phyloP scores from a whole-genome alignment of 2,888 invertebrate genomes.

The Pinctada fucata region DNA sequence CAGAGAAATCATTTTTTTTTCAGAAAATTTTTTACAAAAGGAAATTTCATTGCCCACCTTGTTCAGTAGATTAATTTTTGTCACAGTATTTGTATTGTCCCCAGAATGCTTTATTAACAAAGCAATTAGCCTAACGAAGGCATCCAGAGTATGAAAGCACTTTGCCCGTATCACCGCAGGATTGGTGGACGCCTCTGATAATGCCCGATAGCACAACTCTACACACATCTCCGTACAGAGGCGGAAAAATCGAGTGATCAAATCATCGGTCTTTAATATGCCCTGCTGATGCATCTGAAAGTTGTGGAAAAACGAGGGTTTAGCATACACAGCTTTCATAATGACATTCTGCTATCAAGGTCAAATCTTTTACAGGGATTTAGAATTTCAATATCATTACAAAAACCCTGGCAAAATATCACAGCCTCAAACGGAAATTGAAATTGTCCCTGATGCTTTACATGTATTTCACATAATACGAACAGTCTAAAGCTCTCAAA shows the following conservation, averaged over 20 bases:
- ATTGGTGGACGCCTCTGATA: conserved; percentile 83
- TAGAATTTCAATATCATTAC: neutral
- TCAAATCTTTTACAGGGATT: neutral
- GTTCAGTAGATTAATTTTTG: conserved; percentile 96
- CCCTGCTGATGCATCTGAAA: conserved; percentile 94
- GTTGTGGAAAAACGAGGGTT: too few species aligned
- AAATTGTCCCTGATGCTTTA: too few species aligned
- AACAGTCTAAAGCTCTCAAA: too few species aligned
- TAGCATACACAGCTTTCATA: neutral
- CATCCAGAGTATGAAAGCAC: conserved; percentile 96
- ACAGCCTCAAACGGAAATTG: too few species aligned
- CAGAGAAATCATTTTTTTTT: too few species aligned
- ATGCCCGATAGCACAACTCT: conserved; percentile 91
- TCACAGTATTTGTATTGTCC: conserved; percentile 87
- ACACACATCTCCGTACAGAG: conserved; percentile 97
- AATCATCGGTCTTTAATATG: conserved; percentile 96
- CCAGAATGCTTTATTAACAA: conserved; percentile 88
- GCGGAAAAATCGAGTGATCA: conserved; percentile 97
- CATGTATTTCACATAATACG: too few species aligned
- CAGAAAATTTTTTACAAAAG: too few species aligned
- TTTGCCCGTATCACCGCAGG: conserved; percentile 87
- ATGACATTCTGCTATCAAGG: neutral
- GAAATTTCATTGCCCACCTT: conserved; percentile 81
- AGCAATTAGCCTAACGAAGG: conserved; percentile 94
- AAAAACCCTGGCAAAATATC: too few species aligned